Base-by-base conservation (phyloP, 1,140 invertebrate genomes). In the Drosophila ironensis region DNA sequence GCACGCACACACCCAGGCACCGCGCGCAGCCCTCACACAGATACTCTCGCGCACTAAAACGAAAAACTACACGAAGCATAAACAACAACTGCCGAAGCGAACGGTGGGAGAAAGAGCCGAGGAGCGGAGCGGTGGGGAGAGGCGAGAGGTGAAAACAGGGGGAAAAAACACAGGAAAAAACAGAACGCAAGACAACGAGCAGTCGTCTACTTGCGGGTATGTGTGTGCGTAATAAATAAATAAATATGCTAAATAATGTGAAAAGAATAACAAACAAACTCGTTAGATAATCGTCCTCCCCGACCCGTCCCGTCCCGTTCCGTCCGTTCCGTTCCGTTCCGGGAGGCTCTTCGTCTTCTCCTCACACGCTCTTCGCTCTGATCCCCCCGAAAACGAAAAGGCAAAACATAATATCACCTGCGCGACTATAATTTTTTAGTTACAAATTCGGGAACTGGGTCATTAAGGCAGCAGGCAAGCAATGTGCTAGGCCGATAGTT, bases 181-280 rank as follows among this genome's bases (percentile, higher is more conserved):
- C 33, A 46, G n/a, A 63, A 50, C 44, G 20, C 14, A 42, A 19
- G 14, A 27, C 41, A 9, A 28, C 54, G n/a, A n/a, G n/a, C n/a
- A n/a, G n/a, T n/a, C n/a, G n/a, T n/a, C n/a, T n/a, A n/a, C n/a
- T n/a, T 48, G 37, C 27, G 20, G 42, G 33, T 42, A 24, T 59
- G 8, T 12, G 56, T 45, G 45, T 27, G 50, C 37, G 35, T 47
- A 51, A 56, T 53, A 82, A 84, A 59, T 72, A 72, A 77, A 77
- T 72, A 81, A 77, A 84, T 73, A 84, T 84, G 80, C 70, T 84
- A 84, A 82, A 82, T 70, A 86, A 86, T 78, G 59, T 84, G 69
- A 16, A 74, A 66, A 70, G 64, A 84, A 86, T 73, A 72, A 73
- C 66, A 84, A 63, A 78, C 59, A 84, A 63, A 78, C 59, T 61